A percentile compares a stretch with the other conserved stretches of the same genome.
Conservation (phyloP, 2,113 vertebrate species). For the Corynorhinus townsendii region DNA sequence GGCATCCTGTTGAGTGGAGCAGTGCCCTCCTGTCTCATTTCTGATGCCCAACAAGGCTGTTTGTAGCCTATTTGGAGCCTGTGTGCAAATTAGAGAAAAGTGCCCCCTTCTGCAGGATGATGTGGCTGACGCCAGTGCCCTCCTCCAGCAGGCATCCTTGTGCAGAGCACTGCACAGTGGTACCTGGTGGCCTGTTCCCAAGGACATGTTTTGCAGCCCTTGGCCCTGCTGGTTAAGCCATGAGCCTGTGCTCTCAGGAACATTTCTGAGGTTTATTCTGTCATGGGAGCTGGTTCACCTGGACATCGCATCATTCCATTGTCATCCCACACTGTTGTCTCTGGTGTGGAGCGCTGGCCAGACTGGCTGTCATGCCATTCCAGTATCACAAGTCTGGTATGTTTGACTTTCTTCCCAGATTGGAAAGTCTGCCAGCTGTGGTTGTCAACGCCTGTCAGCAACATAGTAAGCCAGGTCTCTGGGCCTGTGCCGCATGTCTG, state of each 20-base stretch:
- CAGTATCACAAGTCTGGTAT: background rate
- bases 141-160: background rate
- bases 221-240: background rate
- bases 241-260: background rate
- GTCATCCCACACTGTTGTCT: background rate
- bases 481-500: background rate
- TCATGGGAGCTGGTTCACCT: background rate
- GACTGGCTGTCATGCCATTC: background rate
- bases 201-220: background rate
- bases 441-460: background rate
- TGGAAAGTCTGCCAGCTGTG: background rate
- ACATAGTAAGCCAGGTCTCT: background rate
- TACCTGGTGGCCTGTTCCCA: background rate
- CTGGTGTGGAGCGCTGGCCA: background rate
- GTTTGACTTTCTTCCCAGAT: background rate
- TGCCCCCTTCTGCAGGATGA: background rate
- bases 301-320: background rate
- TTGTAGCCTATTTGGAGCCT: background rate
- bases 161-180: background rate
- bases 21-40: background rate
- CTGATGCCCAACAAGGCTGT: background rate
- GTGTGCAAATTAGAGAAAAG: background rate
- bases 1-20: too few relatives aligned
- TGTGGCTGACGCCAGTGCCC: too few relatives aligned
- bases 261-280: background rate